These are phyloP conservation scores for Melanotaenia maccullochi DNA, from an alignment of 2,797 vertebrate species.

Conservation along the genomic window DNA sequence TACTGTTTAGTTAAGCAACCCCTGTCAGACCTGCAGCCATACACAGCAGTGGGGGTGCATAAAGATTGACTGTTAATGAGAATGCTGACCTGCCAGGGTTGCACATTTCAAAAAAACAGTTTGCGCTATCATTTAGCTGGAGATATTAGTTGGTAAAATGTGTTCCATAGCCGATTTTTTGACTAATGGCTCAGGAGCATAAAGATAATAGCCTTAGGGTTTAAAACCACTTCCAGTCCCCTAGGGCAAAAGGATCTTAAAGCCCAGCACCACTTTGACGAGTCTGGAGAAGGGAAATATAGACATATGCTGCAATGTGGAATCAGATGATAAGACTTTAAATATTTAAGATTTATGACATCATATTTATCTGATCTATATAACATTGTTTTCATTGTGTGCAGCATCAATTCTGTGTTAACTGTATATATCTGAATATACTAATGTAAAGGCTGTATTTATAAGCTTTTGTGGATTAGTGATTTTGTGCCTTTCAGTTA, in stretches of 20 bases:
- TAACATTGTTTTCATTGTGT: slow-evolving; percentile 19
- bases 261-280: slow-evolving; percentile 12
- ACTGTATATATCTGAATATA: slow-evolving; percentile 8
- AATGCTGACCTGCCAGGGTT: slow-evolving; percentile 81
- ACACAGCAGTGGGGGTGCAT: slow-evolving; percentile 57
- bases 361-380: slow-evolving; percentile 19
- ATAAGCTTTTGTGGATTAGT: slow-evolving; percentile 34
- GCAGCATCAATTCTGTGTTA: slow-evolving; percentile 5
- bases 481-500: slow-evolving; percentile 48
- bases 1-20: slow-evolving; percentile 86
- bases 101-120: slow-evolving; percentile 74
- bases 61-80: slow-evolving; percentile 84
- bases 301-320: slow-evolving; percentile 10
- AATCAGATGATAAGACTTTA: slow-evolving; percentile 20
- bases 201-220: slow-evolving; percentile 42
- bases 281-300: slow-evolving; percentile 29
- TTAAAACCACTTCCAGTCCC: slow-evolving; percentile 27
- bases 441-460: slow-evolving; percentile 18
- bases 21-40: slow-evolving; percentile 82
- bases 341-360: slow-evolving; percentile 15
- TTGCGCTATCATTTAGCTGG: slow-evolving; percentile 71
- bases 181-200: slow-evolving; percentile 58
- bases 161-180: slow-evolving; percentile 61
- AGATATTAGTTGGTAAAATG: slow-evolving; percentile 61
- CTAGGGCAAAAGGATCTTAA: slow-evolving; percentile 41